phyloP scores from a whole-genome alignment of 2,888 invertebrate species.

The Urechis unicinctus region DNA sequence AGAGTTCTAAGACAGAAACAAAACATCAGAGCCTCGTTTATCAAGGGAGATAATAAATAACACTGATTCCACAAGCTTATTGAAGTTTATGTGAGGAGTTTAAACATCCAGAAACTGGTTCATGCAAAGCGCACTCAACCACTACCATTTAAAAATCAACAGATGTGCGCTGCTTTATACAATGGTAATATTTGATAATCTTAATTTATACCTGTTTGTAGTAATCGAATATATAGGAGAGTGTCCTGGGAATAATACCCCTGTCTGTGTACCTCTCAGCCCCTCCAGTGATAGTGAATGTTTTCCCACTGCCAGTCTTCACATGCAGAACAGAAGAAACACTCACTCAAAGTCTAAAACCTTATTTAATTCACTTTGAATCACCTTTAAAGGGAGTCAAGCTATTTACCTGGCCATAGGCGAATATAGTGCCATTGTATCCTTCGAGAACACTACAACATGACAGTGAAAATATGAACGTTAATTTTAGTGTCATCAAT shows the following conservation, averaged over 20 bases:
- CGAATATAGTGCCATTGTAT: slow-evolving; percentile 52
- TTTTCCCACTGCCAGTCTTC: slow-evolving; percentile 52
- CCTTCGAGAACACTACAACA: slow-evolving; percentile 47
- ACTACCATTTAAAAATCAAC: no score
- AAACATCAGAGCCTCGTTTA: no score
- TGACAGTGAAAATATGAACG: slow-evolving; percentile 1
- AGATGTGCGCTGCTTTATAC: no score
- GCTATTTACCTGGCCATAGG: slow-evolving; percentile 49
- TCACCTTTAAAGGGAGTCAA: neutral
- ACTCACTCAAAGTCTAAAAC: neutral
- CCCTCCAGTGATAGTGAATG: slow-evolving; percentile 52
- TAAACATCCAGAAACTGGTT: no score
- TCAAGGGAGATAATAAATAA: no score
- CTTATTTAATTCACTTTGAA: neutral
- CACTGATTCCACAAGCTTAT: no score
- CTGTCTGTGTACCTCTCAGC: slow-evolving; percentile 46
- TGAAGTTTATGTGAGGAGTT: no score
- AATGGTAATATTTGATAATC: neutral
- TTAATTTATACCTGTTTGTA: slow-evolving; percentile 35
- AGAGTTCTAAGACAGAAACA: slow-evolving; percentile 30
- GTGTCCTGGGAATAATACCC: slow-evolving; percentile 49
- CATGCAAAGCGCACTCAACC: no score
- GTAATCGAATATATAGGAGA: slow-evolving; percentile 47
- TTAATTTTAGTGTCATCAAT: no score
- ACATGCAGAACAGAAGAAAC: neutral